These are phyloP conservation scores for Hypothenemus hampei DNA, from an alignment of 1,140 invertebrate species.

Conservation along the genomic window DNA sequence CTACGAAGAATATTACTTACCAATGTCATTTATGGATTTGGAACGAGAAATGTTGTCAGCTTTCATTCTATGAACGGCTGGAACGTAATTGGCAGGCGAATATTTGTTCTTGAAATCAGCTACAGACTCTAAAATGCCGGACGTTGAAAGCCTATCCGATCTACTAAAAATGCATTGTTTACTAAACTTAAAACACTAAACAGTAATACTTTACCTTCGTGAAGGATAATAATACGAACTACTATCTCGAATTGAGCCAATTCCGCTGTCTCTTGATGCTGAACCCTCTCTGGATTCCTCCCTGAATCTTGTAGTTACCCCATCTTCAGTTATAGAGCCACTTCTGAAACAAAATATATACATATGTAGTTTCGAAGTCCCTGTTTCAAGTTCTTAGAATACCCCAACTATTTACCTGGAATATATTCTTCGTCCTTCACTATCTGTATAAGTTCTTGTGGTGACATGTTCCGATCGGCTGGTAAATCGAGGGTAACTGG, in stretches of 20 bases:
- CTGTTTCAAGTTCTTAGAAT: background rate
- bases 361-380: background rate
- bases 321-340: conserved; percentile 43
- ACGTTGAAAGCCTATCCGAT: conserved; percentile 35
- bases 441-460: conserved; percentile 46
- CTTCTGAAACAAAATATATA: conserved; percentile 29
- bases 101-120: conserved; percentile 59
- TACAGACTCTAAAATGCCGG: conserved; percentile 45
- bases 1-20: too few species aligned
- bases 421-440: conserved; percentile 40
- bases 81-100: conserved; percentile 58
- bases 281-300: conserved; percentile 39
- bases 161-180: conserved; percentile 2
- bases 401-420: conserved; percentile 37
- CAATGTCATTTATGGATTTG: conserved; percentile 53
- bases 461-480: conserved; percentile 48
- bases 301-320: conserved; percentile 38
- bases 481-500: conserved; percentile 48
- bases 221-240: conserved; percentile 31
- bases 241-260: conserved; percentile 38
- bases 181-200: background rate
- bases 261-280: conserved; percentile 35
- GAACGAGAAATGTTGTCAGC: conserved; percentile 48
- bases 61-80: conserved; percentile 50
- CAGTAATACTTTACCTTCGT: conserved; percentile 21